Conservation (phyloP, 2,797 vertebrate genomes). For the Sphaeramia orbicularis region DNA sequence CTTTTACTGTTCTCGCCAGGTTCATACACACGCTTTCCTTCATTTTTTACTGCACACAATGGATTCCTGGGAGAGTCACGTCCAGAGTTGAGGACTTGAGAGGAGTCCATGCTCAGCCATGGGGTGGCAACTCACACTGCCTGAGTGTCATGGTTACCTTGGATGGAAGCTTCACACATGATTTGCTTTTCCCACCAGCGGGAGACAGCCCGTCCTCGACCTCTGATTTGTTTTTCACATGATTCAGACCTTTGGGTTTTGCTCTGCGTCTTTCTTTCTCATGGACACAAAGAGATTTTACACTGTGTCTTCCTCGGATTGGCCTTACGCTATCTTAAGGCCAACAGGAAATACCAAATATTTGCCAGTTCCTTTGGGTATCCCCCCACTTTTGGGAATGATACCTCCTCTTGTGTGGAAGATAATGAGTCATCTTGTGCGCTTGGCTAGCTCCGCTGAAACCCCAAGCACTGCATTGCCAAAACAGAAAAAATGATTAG, state of each 20-base stretch:
- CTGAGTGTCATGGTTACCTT: constrained; percentile 74
- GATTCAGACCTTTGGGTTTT: constrained; percentile 61
- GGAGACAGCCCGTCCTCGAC: constrained; percentile 60
- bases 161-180: constrained; percentile 67
- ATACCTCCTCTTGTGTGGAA: constrained; percentile 51
- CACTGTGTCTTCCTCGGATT: constrained; percentile 33
- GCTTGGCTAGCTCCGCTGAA: constrained; percentile 49
- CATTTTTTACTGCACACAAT: constrained; percentile 53
- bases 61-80: constrained; percentile 62
- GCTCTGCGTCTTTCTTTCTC: constrained; percentile 53
- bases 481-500: constrained; percentile 66
- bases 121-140: constrained; percentile 56
- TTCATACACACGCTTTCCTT: constrained; percentile 55
- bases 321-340: constrained; percentile 29
- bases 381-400: constrained; percentile 48
- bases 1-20: constrained; percentile 32
- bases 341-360: constrained; percentile 67
- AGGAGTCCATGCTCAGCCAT: constrained; percentile 47
- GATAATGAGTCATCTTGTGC: constrained; percentile 71
- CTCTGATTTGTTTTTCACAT: constrained; percentile 77
- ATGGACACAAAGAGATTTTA: constrained; percentile 50
- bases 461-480: constrained; percentile 47
- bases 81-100: constrained; percentile 42
- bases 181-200: constrained; percentile 84
- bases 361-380: constrained; percentile 58